phyloP scores from a whole-genome alignment of 2,113 vertebrate genomes.

The Peucedramus taeniatus region DNA sequence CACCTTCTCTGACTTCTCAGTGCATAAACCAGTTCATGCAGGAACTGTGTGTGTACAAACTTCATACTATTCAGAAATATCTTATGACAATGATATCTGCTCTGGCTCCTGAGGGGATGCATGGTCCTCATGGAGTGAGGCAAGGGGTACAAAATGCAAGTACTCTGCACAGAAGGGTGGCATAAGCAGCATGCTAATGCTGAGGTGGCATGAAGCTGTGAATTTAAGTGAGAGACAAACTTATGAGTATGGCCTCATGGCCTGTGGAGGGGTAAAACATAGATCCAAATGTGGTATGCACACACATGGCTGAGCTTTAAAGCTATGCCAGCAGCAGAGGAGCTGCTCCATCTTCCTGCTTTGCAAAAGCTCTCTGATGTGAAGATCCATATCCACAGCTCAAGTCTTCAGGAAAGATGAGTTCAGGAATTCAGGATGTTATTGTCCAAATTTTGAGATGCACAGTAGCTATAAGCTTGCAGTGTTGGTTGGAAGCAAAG shows the following conservation, averaged over 20 bases:
- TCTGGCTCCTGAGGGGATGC: background rate
- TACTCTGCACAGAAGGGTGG: background rate
- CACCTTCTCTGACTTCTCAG: background rate
- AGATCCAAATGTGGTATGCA: background rate
- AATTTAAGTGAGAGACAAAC: background rate
- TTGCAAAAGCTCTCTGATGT: background rate
- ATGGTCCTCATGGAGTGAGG: background rate
- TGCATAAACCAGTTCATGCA: background rate
- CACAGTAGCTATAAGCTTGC: background rate
- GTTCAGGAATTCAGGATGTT: background rate
- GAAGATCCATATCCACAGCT: background rate
- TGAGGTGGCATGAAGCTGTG: background rate
- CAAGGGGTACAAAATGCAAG: background rate
- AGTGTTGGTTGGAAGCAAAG: background rate
- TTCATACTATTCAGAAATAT: background rate
- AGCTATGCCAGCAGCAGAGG: background rate
- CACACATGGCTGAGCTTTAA: background rate
- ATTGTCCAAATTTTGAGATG: background rate
- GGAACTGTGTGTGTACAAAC: background rate
- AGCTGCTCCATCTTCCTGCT: background rate
- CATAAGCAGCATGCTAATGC: background rate
- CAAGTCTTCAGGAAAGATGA: background rate
- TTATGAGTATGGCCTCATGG: background rate
- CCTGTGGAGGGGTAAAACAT: background rate
- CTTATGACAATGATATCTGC: background rate